Conservation (phyloP, 2,888 invertebrate genomes). For the Selenia dentaria region DNA sequence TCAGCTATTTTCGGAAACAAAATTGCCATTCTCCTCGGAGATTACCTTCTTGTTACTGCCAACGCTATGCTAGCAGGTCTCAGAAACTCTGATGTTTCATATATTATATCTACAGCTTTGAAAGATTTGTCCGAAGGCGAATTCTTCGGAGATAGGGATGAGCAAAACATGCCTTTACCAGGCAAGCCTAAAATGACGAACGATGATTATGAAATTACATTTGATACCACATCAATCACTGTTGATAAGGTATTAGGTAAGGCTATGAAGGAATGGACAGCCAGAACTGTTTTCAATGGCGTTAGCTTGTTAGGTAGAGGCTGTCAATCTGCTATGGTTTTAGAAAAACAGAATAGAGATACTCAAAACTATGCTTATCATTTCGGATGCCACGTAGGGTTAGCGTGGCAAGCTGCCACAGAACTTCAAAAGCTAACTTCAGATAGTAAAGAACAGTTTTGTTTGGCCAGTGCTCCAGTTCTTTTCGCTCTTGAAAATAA, state of each 20-base stretch:
- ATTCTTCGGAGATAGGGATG: conserved; percentile 91
- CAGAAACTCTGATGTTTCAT: conserved; percentile 89
- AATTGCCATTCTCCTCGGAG: conserved; percentile 93
- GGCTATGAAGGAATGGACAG: conserved; percentile 89
- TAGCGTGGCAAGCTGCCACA: conserved; percentile 90
- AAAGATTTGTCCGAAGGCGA: conserved; percentile 93
- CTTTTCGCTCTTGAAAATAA: conserved; percentile 92
- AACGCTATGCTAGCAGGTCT: conserved; percentile 92
- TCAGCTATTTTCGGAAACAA: conserved; percentile 95
- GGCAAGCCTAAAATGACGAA: conserved; percentile 79
- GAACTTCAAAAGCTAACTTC: conserved; percentile 75
- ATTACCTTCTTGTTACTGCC: conserved; percentile 92
- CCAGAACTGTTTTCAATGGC: conserved; percentile 88
- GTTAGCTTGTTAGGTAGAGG: conserved; percentile 88
- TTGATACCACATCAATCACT: conserved; percentile 67
- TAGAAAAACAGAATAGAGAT: conserved; percentile 88
- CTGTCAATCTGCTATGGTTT: conserved; percentile 90
- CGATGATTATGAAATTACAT: conserved; percentile 63
- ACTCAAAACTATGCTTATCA: conserved; percentile 90
- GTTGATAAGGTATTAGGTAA: conserved; percentile 78
- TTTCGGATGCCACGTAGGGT: conserved; percentile 92
- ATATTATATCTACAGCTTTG: conserved; percentile 91
- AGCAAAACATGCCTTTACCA: conserved; percentile 90
- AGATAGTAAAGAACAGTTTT: conserved; percentile 88
- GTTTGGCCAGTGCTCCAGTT: conserved; percentile 92